These are phyloP conservation scores for Pterocles burchelli DNA, from an alignment of 2,113 vertebrate species.

Conservation along the genomic window DNA sequence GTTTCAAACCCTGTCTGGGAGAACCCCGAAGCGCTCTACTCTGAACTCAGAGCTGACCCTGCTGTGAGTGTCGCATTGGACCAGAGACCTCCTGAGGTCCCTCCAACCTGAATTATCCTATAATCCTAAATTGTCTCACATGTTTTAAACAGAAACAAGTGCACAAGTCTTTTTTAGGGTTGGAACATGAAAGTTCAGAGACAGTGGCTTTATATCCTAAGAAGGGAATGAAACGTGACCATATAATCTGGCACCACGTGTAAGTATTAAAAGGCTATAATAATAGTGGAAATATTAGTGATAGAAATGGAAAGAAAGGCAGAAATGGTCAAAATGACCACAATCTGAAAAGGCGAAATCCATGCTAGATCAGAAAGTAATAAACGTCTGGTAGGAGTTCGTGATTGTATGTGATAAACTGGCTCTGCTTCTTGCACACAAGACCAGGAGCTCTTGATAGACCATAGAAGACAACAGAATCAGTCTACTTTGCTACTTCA, in stretches of 20 bases:
- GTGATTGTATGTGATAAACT: neutral
- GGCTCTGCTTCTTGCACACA: neutral
- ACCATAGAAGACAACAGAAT: neutral
- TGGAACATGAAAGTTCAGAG: neutral
- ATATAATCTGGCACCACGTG: neutral
- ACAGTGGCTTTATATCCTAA: neutral
- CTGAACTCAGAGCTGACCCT: neutral
- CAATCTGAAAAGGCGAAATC: neutral
- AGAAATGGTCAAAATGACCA: neutral
- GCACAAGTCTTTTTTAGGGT: neutral
- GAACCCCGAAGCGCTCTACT: neutral
- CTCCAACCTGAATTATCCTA: neutral
- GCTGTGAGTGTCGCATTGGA: neutral
- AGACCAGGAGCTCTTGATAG: neutral
- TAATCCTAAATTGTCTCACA: neutral
- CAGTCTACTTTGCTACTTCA: neutral
- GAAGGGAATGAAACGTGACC: neutral
- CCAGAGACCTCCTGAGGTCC: neutral
- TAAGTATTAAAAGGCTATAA: neutral
- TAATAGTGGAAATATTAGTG: neutral
- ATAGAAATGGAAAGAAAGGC: neutral
- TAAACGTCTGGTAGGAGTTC: neutral
- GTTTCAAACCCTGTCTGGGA: neutral
- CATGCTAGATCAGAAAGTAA: neutral
- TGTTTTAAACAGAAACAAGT: neutral